These are phyloP conservation scores for Scaptomyza graminum DNA, from an alignment of 1,140 invertebrate species.

Conservation along the genomic window DNA sequence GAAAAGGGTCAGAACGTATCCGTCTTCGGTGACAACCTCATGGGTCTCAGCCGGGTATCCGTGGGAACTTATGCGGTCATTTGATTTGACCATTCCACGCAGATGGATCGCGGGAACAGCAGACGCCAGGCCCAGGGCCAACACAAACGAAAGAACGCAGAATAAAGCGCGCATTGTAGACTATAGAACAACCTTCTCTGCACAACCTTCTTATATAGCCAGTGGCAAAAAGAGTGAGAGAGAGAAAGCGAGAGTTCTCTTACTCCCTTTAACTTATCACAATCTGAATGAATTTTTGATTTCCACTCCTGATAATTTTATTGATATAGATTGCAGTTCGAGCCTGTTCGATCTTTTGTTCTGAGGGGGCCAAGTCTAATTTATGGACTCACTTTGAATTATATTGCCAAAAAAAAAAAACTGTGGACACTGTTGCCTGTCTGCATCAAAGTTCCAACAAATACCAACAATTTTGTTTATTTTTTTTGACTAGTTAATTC, in stretches of 20 bases:
- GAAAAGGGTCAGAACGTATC: constrained; percentile 65
- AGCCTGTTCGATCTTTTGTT: not conserved
- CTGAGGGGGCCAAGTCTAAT: constrained; percentile 11
- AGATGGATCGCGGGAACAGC: constrained; percentile 37
- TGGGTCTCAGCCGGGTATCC: constrained; percentile 66
- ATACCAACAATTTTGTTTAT: not conserved
- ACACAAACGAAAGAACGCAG: constrained; percentile 23
- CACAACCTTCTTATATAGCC: constrained; percentile 25
- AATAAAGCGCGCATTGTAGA: constrained; percentile 45
- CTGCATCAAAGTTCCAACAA: not conserved
- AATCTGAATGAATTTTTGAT: constrained; percentile 19
- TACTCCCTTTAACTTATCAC: constrained; percentile 11
- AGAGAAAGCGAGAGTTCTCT: not conserved
- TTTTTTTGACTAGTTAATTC: not conserved
- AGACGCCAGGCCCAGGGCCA: constrained; percentile 35
- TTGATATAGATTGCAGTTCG: not conserved
- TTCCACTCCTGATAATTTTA: constrained; percentile 12
- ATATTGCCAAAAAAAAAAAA: not conserved
- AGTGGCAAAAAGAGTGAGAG: not conserved
- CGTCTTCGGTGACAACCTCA: constrained; percentile 57
- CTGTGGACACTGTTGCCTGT: not conserved
- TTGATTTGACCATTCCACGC: constrained; percentile 48
- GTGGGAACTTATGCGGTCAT: constrained; percentile 59
- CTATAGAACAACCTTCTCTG: constrained; percentile 2
- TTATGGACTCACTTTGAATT: not conserved